Conservation (phyloP, 1,140 invertebrate species). For the Pseudoatta argentina region DNA sequence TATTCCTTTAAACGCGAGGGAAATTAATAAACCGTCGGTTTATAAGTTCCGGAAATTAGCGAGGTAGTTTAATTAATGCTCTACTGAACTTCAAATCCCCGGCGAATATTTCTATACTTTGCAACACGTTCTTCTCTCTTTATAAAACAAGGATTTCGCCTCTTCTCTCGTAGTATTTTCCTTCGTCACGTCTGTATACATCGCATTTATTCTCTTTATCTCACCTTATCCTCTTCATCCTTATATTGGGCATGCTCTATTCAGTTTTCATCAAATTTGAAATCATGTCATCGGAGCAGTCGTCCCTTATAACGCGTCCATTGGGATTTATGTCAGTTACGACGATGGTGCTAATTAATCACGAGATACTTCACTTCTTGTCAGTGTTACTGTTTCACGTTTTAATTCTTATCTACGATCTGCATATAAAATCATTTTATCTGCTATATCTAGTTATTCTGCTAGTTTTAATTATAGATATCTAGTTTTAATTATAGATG, state of each 20-base stretch:
- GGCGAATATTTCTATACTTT: conserved; percentile 58
- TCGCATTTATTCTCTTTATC: conserved; percentile 47
- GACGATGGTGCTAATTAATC: conserved; percentile 70
- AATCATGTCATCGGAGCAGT: conserved; percentile 57
- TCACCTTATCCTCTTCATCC: conserved; percentile 2
- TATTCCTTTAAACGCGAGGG: conserved; percentile 57
- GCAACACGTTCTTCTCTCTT: conserved; percentile 34
- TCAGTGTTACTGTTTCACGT: conserved; percentile 39
- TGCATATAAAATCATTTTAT: neutral
- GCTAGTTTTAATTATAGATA: conserved; percentile 48
- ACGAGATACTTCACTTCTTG: conserved; percentile 68
- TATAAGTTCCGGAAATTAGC: conserved; percentile 62
- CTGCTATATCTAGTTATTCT: too few species aligned
- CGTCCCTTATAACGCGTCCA: conserved; percentile 24
- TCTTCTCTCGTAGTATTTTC: conserved; percentile 44
- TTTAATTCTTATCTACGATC: conserved; percentile 2
- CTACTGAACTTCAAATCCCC: conserved; percentile 59
- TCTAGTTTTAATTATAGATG: conserved; percentile 48
- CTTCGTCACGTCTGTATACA: neutral
- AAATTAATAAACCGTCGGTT: conserved; percentile 63
- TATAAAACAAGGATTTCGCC: neutral
- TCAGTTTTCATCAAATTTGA: conserved; percentile 64
- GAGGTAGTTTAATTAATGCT: conserved; percentile 63
- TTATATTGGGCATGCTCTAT: conserved; percentile 31
- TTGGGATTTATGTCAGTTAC: conserved; percentile 64